phyloP scores from a whole-genome alignment of 2,888 invertebrate species.

The Apodemia mormo region DNA sequence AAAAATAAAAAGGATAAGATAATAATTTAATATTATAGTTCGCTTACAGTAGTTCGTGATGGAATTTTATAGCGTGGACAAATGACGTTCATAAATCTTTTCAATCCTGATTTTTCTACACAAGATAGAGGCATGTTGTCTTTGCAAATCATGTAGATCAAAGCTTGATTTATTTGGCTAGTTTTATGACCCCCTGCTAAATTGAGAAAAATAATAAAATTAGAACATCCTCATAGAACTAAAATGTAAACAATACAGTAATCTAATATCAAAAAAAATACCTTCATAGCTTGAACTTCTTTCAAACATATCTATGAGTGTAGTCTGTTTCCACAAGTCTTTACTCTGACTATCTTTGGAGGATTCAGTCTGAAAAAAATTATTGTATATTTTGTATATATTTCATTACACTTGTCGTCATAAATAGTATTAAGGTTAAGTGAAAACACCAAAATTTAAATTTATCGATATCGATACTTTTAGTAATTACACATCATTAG shows the following conservation, averaged over 20 bases:
- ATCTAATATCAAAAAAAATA: conserved; percentile 19
- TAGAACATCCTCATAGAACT: conserved; percentile 22
- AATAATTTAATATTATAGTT: conserved; percentile 28
- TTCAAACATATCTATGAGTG: conserved; percentile 24
- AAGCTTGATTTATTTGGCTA: conserved; percentile 24
- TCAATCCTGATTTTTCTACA: conserved; percentile 35
- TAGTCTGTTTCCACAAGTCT: conserved; percentile 28
- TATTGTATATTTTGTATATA: no score
- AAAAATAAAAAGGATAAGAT: conserved; percentile 28
- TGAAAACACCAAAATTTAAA: conserved; percentile 20
- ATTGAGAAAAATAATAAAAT: conserved; percentile 21
- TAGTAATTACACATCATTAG: no score
- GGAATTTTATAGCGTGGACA: no score
- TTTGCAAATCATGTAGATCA: conserved; percentile 29
- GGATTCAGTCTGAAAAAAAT: no score
- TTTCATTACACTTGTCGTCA: no score
- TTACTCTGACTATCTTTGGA: conserved; percentile 11
- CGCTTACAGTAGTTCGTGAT: conserved; percentile 29
- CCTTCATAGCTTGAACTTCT: conserved; percentile 24
- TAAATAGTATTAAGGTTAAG: no score
- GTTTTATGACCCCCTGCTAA: conserved; percentile 24
- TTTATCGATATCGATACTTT: conserved; percentile 18
- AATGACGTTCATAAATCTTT: conserved; percentile 30
- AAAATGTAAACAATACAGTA: conserved; percentile 21
- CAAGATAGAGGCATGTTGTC: conserved; percentile 34